These are phyloP conservation scores for Rhorus exstirpatorius DNA, from an alignment of 2,888 invertebrate genomes.

Conservation along the genomic window DNA sequence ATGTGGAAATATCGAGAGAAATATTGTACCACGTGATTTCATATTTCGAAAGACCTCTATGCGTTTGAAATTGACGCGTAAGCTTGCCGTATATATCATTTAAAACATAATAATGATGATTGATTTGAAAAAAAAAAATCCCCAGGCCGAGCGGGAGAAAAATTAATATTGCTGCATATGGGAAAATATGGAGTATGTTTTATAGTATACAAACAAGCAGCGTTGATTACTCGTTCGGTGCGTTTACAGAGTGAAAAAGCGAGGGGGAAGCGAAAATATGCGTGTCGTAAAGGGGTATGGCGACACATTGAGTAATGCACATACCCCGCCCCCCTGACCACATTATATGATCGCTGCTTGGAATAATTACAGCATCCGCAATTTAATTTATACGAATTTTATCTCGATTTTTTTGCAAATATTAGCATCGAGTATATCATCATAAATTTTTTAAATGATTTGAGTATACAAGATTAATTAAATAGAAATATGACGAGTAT, in stretches of 20 bases:
- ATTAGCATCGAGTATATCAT: too few relatives aligned
- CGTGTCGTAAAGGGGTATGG: neutral
- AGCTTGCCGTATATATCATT: too few relatives aligned
- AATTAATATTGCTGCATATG: conserved; percentile 9
- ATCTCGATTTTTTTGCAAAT: too few relatives aligned
- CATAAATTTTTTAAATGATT: too few relatives aligned
- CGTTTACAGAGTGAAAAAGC: conserved; percentile 20
- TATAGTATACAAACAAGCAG: conserved; percentile 1
- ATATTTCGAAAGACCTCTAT: neutral
- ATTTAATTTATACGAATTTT: conserved; percentile 7
- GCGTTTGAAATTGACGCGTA: neutral
- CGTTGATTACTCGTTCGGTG: conserved; percentile 52
- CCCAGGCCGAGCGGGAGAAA: neutral
- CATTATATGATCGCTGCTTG: conserved; percentile 4
- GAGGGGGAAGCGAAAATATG: neutral
- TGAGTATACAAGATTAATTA: too few relatives aligned
- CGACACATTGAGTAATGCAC: conserved; percentile 40
- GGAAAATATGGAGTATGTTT: conserved; percentile 17
- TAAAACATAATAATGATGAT: neutral
- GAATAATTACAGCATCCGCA: conserved; percentile 34
- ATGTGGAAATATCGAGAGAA: too few relatives aligned
- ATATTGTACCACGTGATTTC: too few relatives aligned
- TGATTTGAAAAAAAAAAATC: neutral
- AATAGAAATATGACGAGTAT: too few relatives aligned
- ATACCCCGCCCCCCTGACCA: conserved; percentile 16